A percentile compares a stretch with the other conserved stretches of the same genome.
phyloP scores from a whole-genome alignment of 2,113 vertebrate species.

The Pica pica region DNA sequence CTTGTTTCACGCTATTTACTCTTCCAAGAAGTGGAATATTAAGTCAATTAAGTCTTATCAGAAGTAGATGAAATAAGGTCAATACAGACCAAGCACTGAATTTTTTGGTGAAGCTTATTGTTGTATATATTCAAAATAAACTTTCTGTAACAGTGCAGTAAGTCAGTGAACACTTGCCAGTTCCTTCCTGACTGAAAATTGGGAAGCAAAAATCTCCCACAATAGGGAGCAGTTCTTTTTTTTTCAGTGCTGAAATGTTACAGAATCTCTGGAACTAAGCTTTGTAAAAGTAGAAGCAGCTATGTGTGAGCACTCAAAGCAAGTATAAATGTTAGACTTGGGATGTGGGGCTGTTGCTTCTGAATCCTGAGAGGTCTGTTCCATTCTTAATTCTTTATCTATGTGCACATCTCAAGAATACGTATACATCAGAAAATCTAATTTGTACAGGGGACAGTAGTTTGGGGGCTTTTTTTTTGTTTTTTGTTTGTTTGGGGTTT shows the following conservation, averaged over 20 bases:
- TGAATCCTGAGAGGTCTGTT: background rate
- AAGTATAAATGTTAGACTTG: background rate
- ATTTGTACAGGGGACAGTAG: rapidly evolving
- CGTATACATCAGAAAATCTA: background rate
- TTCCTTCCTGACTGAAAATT: background rate
- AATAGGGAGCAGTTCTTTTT: background rate
- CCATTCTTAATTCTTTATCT: background rate
- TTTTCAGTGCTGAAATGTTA: background rate
- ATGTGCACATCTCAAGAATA: background rate
- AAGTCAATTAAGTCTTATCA: background rate
- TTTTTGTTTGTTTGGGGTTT: no score
- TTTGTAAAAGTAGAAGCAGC: background rate
- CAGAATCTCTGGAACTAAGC: no score
- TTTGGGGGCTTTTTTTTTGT: no score
- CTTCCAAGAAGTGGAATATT: background rate
- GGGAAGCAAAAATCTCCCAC: background rate
- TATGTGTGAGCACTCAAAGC: background rate
- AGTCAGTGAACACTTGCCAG: background rate
- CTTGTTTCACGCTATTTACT: background rate
- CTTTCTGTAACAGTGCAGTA: background rate
- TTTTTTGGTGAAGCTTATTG: background rate
- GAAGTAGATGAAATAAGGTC: background rate
- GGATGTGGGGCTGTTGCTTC: background rate
- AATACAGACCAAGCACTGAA: background rate
- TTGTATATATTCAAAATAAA: background rate